Conservation (phyloP, 2,113 vertebrate genomes). For the Aegotheles bennettii region DNA sequence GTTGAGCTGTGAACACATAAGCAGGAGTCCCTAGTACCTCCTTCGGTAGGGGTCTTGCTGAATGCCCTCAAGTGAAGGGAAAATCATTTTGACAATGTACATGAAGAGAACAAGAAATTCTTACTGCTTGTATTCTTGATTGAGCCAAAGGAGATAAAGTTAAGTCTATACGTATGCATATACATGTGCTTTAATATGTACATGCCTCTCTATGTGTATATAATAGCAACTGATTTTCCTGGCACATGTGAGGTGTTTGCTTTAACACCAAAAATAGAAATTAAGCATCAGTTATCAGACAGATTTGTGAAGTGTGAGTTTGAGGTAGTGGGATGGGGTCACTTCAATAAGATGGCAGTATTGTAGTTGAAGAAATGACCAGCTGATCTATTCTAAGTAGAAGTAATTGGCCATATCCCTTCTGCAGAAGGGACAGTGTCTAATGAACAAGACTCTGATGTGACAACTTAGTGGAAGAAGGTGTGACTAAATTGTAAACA, state of each 20-base stretch:
- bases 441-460: background rate
- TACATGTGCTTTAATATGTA: too few relatives aligned
- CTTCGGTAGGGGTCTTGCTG: background rate
- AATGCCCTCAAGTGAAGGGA: background rate
- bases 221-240: background rate
- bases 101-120: background rate
- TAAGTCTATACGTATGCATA: background rate
- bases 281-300: background rate
- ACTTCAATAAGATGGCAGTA: background rate
- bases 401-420: background rate
- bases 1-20: background rate
- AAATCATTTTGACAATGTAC: background rate
- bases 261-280: background rate
- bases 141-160: background rate
- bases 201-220: background rate
- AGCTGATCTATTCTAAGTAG: background rate
- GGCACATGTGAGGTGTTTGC: background rate
- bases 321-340: background rate
- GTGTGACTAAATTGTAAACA: background rate
- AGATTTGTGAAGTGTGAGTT: background rate
- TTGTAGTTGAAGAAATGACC: background rate
- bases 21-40: background rate
- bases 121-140: background rate
- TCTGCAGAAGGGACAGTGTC: background rate
- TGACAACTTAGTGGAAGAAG: background rate